A percentile compares a stretch with the other conserved stretches of the same genome.
Conservation (phyloP, 2,888 invertebrate species). For the Caenorhabditis becei region DNA sequence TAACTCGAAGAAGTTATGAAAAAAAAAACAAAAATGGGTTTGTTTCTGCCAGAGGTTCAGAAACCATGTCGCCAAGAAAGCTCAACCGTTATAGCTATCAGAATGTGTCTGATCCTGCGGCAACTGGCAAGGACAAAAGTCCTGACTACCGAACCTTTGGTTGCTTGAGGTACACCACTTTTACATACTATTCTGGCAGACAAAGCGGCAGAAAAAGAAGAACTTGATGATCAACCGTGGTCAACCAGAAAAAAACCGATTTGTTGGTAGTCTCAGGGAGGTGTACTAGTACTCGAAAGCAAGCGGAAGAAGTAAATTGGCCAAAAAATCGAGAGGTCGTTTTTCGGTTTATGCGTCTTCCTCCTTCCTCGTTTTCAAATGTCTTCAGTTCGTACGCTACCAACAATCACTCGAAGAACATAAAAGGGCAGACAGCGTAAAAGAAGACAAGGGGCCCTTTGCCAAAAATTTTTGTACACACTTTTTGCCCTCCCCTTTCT, state of each 20-base stretch:
- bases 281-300: conserved; percentile 33
- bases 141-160: not conserved
- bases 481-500: conserved; percentile 1
- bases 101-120: no score
- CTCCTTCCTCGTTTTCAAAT: conserved; percentile 10
- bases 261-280: conserved; percentile 5
- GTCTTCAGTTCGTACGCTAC: not conserved
- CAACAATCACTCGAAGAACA: conserved; percentile 11
- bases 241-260: conserved; percentile 49
- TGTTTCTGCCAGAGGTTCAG: no score
- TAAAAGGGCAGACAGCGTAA: conserved; percentile 28
- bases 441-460: conserved; percentile 28
- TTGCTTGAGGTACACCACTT: not conserved
- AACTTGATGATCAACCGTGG: conserved; percentile 29
- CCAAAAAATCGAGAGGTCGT: conserved; percentile 60
- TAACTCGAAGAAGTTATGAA: no score
- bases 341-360: conserved; percentile 47
- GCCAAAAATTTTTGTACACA: conserved; percentile 48
- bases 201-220: conserved; percentile 25
- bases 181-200: conserved; percentile 15
- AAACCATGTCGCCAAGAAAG: no score
- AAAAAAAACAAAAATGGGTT: no score
- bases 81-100: no score
- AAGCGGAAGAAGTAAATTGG: conserved; percentile 45
- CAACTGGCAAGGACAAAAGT: no score